Evolutionary conservation across 1,140 invertebrate genomes (phyloP).

Genomic region (Globodera rostochiensis): DNA sequence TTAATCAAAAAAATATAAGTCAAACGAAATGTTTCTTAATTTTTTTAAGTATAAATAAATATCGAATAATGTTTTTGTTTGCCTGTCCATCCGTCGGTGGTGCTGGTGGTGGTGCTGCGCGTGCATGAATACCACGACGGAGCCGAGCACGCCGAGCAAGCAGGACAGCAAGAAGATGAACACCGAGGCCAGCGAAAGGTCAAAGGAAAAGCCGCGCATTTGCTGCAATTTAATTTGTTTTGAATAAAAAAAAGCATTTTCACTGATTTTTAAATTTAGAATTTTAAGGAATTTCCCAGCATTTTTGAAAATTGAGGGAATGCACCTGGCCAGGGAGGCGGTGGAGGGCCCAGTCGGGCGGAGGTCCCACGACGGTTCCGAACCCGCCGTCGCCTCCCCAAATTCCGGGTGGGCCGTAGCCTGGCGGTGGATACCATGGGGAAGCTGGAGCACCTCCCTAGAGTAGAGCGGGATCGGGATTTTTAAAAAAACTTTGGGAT

Average conservation of each 20-base stretch:
- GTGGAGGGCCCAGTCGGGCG: neutral
- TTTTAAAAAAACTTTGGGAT: no score
- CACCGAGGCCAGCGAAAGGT: constrained; percentile 23
- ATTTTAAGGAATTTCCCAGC: neutral
- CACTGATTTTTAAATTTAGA: neutral
- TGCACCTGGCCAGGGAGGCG: neutral
- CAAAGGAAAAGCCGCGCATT: constrained; percentile 25
- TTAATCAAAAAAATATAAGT: no score
- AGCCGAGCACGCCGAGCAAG: constrained; percentile 20
- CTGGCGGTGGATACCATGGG: no score
- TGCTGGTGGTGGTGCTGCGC: constrained; percentile 5
- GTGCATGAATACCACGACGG: constrained; percentile 14
- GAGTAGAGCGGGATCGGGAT: no score
- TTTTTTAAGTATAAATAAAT: no score
- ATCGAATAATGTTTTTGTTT: no score
- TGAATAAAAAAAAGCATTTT: neutral
- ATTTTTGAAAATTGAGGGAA: no score
- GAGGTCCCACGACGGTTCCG: neutral
- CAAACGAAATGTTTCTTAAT: no score
- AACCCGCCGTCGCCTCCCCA: constrained; percentile 6
- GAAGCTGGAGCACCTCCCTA: no score
- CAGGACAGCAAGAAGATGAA: constrained; percentile 24
- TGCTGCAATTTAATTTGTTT: constrained; percentile 8
- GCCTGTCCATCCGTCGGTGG: constrained; percentile 14
- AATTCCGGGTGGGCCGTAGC: neutral